phyloP scores from a whole-genome alignment of 2,113 vertebrate genomes.

The Hassar affinis region DNA sequence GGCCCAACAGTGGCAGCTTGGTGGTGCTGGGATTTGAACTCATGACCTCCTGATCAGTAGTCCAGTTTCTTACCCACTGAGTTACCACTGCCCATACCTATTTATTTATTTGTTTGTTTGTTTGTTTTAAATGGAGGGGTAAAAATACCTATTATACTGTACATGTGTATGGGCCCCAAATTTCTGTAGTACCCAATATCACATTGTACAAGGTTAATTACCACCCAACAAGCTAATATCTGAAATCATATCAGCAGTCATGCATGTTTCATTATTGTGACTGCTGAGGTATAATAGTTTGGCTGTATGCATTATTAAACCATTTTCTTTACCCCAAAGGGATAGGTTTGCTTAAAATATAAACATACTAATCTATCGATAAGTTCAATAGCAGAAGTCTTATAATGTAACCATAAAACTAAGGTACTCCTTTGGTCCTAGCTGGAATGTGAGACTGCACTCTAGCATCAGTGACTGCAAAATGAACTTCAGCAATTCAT shows the following conservation, averaged over 20 bases:
- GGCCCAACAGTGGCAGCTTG: too few relatives aligned
- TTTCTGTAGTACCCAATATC: too few relatives aligned
- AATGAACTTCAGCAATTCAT: not conserved
- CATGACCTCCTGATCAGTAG: too few relatives aligned
- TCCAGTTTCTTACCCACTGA: too few relatives aligned
- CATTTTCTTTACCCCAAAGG: not conserved
- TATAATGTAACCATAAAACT: not conserved
- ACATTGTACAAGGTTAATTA: not conserved
- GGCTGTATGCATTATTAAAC: not conserved
- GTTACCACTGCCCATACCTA: too few relatives aligned
- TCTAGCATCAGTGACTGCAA: not conserved
- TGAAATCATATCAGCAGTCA: not conserved
- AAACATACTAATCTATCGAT: not conserved
- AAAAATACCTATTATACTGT: not conserved
- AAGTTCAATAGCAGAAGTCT: not conserved
- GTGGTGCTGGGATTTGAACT: too few relatives aligned
- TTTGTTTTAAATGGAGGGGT: too few relatives aligned
- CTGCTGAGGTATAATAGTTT: not conserved
- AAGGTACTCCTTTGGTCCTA: not conserved
- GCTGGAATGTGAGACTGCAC: not conserved
- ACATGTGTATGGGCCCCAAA: not conserved
- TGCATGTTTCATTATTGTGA: not conserved
- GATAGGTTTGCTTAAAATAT: not conserved
- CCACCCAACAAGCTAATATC: not conserved
- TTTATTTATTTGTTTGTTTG: too few relatives aligned